These are phyloP conservation scores for Ormia ochracea DNA, from an alignment of 2,888 invertebrate genomes.

Conservation along the genomic window DNA sequence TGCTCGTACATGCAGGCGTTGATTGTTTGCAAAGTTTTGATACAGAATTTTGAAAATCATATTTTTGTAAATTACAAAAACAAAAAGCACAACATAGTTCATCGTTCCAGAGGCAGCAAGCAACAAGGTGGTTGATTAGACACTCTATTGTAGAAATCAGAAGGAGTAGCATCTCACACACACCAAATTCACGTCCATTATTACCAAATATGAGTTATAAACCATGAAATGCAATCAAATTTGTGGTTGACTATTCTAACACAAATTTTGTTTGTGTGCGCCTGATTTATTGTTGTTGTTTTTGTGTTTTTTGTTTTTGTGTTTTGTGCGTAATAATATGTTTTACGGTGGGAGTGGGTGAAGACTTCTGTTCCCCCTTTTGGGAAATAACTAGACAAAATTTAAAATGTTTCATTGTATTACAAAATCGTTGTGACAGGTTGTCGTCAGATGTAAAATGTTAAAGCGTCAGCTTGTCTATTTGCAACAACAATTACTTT, in stretches of 20 bases:
- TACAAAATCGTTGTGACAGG: constrained; percentile 61
- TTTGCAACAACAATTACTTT: constrained; percentile 48
- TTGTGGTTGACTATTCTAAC: constrained; percentile 75
- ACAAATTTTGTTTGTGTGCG: constrained; percentile 66
- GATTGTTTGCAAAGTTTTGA: constrained; percentile 57
- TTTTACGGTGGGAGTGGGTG: constrained; percentile 27
- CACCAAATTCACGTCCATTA: not conserved
- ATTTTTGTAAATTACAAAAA: constrained; percentile 71
- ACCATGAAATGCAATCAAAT: constrained; percentile 76
- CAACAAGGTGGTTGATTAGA: constrained; percentile 42
- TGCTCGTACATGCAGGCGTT: constrained; percentile 21
- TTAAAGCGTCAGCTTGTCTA: constrained; percentile 62
- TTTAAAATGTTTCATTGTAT: constrained; percentile 58
- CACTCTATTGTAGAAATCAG: constrained; percentile 24
- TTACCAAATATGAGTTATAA: constrained; percentile 66
- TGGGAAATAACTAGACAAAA: not conserved
- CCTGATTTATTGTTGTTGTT: constrained; percentile 24
- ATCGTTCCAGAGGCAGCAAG: constrained; percentile 26
- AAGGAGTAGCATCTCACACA: not conserved
- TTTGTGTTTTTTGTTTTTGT: not conserved
- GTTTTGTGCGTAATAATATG: constrained; percentile 16
- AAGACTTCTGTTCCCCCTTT: constrained; percentile 24
- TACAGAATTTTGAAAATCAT: constrained; percentile 67
- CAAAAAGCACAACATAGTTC: constrained; percentile 37
- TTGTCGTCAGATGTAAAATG: constrained; percentile 58